Percentiles rank a stretch among this genome's conserved stretches.
Conservation (phyloP, 2,888 invertebrate genomes). For the Stenichneumon culpator region DNA sequence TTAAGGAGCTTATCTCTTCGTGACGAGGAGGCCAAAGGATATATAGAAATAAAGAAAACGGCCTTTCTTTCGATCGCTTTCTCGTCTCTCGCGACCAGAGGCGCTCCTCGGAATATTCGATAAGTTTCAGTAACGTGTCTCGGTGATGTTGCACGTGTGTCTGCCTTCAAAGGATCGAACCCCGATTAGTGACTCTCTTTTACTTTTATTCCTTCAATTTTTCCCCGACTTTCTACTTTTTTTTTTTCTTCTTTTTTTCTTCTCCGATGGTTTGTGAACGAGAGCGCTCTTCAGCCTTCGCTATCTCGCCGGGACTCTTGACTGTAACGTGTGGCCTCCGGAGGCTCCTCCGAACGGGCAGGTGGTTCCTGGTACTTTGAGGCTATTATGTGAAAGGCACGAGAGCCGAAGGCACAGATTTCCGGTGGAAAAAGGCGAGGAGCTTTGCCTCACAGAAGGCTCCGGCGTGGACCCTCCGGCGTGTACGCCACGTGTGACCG, state of each 20-base stretch:
- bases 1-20: constrained; percentile 77
- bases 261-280: no score
- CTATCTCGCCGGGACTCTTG: no score
- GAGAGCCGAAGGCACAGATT: constrained; percentile 8
- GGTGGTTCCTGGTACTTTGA: constrained; percentile 1
- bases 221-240: background rate
- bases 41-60: background rate
- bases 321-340: background rate
- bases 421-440: background rate
- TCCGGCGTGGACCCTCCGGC: background rate
- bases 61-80: background rate
- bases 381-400: background rate
- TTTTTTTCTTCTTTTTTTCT: background rate
- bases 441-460: background rate
- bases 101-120: background rate
- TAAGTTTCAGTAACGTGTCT: background rate
- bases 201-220: constrained; percentile 5
- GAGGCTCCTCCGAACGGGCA: constrained; percentile 4
- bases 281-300: no score
- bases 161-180: background rate
- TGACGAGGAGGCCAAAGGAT: constrained; percentile 46
- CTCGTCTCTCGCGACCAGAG: background rate
- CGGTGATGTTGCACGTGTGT: background rate
- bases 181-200: background rate
- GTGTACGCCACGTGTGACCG: constrained; percentile 6